Conservation (phyloP, 2,113 vertebrate species). For the Nematolebias whitei region DNA sequence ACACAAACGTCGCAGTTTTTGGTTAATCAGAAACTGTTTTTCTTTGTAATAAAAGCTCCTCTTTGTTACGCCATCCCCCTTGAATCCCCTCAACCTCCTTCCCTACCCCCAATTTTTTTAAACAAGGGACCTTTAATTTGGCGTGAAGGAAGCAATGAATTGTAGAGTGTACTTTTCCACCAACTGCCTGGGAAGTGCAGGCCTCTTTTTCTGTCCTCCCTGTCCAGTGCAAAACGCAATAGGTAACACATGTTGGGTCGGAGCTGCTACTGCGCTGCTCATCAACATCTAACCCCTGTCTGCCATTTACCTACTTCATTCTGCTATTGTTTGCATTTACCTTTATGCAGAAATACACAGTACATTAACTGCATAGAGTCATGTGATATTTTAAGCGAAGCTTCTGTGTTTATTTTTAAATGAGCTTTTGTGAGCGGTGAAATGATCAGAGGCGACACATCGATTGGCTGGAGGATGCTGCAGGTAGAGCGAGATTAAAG, state of each 20-base stretch:
- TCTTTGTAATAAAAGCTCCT: constrained; percentile 55
- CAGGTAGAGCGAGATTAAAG: constrained; percentile 61
- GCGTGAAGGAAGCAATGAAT: constrained; percentile 74
- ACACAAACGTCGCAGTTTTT: constrained; percentile 22
- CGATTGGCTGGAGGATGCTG: constrained; percentile 63
- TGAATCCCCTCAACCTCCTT: constrained; percentile 16
- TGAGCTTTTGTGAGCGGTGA: constrained; percentile 9
- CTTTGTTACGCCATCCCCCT: constrained; percentile 50
- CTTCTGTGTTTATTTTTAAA: constrained; percentile 5
- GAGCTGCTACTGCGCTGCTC: constrained; percentile 13
- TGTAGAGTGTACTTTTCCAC: constrained; percentile 71
- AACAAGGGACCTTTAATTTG: constrained; percentile 76
- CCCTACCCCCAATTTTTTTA: constrained; percentile 43
- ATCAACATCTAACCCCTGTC: not conserved
- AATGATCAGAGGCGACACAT: constrained; percentile 72
- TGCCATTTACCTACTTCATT: not conserved
- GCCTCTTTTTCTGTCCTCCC: constrained; percentile 13
- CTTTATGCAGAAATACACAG: not conserved
- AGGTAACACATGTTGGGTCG: constrained; percentile 61
- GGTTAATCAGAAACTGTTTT: constrained; percentile 16
- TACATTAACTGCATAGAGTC: not conserved
- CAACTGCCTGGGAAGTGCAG: constrained; percentile 49
- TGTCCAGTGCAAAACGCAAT: constrained; percentile 36
- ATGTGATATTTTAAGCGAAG: constrained; percentile 3
- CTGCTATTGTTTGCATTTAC: not conserved